Base-by-base conservation (phyloP, 2,888 invertebrate genomes). In the Rotaria magnacalcarata region DNA sequence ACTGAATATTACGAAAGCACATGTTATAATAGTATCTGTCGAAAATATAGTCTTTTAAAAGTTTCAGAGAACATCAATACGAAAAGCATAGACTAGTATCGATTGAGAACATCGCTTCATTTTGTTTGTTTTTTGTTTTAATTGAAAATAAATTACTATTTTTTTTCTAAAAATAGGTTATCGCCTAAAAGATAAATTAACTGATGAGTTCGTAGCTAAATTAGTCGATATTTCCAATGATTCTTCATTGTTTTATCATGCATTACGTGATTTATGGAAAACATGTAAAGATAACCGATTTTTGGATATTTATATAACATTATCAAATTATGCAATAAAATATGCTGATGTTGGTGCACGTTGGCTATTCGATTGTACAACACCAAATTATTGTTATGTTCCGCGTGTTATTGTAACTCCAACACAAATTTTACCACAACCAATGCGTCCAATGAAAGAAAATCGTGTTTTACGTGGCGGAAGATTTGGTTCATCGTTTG, bases 391-490 rank as follows among this genome's bases (percentile, higher is more conserved):
- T 80, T 80, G 80, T 47, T 80, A 80, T 80, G 80, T 80, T 47
- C 80, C 80, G 11, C 43, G 80, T 47, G 80, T 80, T 24, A 47
- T 80, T 47, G 80, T 80, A 47, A 80, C 80, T 5, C 80, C 80
- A 47, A 80, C 80, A 80, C 43, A 47, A n/a, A 43, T 80, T n/a
- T 47, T 80, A 80, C 80, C 80, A 3, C 80, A 80, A 80, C 80
- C 80, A 11, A 80, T 80, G 80, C 80, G 80, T 80, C 80, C 80
- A 43, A 80, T 80, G 80, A 80, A 80, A 47, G 80, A 80, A 80
- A 80, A 80, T 80, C 80, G 80, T 80, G 80, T 80, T 3, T 47
- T 80, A 43, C 43, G 80, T n/a, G 47, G 47, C 24, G 47, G 80
- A 80, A 21, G 47, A 43, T 80, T 80, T 47, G 80, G 80, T n/a